Evolutionary conservation across 2,888 invertebrate genomes (phyloP).

Genomic region (Arge pagana): DNA sequence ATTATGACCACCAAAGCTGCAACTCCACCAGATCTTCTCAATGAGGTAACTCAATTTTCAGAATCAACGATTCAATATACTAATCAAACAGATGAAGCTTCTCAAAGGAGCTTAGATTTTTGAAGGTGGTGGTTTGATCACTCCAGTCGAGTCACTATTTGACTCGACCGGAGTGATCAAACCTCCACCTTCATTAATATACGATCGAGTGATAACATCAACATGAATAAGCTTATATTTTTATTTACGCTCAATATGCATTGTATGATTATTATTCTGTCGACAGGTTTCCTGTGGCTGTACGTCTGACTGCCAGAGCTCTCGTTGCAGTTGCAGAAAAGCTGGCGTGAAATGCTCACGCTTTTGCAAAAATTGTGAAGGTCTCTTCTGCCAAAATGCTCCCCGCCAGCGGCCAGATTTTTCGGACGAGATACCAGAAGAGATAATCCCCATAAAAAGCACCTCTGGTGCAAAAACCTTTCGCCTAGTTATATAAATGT

Average conservation of each 20-base stretch:
- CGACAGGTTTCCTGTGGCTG: neutral
- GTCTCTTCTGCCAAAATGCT: slow-evolving; percentile 6
- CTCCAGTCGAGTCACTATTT: too few relatives aligned
- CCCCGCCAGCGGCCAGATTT: neutral
- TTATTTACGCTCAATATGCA: neutral
- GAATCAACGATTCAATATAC: neutral
- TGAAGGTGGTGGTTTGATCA: too few relatives aligned
- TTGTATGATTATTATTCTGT: neutral
- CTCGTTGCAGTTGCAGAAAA: slow-evolving; percentile 24
- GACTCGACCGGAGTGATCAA: too few relatives aligned
- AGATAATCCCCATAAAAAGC: too few relatives aligned
- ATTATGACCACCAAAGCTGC: slow-evolving; percentile 2
- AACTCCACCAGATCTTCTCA: neutral
- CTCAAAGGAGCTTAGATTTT: too few relatives aligned
- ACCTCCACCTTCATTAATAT: too few relatives aligned
- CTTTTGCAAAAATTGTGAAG: slow-evolving; percentile 24
- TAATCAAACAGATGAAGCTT: too few relatives aligned
- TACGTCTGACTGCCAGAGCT: neutral
- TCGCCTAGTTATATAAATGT: too few relatives aligned
- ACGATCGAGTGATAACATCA: too few relatives aligned
- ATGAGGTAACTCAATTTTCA: neutral
- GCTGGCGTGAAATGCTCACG: slow-evolving; percentile 17
- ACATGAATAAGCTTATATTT: too few relatives aligned
- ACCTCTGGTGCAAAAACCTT: too few relatives aligned
- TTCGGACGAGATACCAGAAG: neutral